Evolutionary conservation across 2,888 invertebrate genomes (phyloP), one percentile per base, ranked within the genome.

Genomic region (Melanchra persicariae): DNA sequence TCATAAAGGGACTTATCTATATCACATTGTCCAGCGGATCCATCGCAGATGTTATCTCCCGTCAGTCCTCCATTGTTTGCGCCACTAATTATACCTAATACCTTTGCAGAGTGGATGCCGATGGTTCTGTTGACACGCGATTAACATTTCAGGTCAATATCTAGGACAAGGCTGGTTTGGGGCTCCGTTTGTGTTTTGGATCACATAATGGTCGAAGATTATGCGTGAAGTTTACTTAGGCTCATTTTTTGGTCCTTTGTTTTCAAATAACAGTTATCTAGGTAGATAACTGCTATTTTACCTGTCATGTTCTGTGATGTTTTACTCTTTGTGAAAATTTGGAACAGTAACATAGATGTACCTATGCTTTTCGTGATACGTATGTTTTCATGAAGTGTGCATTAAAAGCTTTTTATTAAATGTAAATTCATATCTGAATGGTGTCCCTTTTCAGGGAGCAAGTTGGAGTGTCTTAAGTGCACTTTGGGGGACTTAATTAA

Each of bases 11-110:
- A 37, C 70, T 82, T 82, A 86, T 86, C 81, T 79, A 22, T 65
- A 78, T 70, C 71, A 82, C 64, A 70, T 65, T 77, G 86, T 76
- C 77, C 79, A 74, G 74, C n/a, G 73, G 71, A 65, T 68, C 61
- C 82, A 69, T 69, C 59, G 82, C 55, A 69, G 83, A 85, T 86
- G 26, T 74, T 77, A 85, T 85, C 86, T 76, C 7, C n/a, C 10
- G 66, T 63, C 49, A 40, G 34, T 17, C 66, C 65, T 22, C 82
- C 73, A 86, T 86, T 85, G 83, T 84, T 83, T 81, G 70, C 66
- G 30, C 58, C 51, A 57, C 65, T 86, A 86, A 86, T 85, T 84
- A 86, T 63, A 82, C 69, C 71, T 86, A 81, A 79, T 84, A 77
- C 78, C 72, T 74, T 70, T 64, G 61, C 61, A 34, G 58, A 70